Conservation (phyloP, 2,797 vertebrate genomes). For the Podarcis siculus region DNA sequence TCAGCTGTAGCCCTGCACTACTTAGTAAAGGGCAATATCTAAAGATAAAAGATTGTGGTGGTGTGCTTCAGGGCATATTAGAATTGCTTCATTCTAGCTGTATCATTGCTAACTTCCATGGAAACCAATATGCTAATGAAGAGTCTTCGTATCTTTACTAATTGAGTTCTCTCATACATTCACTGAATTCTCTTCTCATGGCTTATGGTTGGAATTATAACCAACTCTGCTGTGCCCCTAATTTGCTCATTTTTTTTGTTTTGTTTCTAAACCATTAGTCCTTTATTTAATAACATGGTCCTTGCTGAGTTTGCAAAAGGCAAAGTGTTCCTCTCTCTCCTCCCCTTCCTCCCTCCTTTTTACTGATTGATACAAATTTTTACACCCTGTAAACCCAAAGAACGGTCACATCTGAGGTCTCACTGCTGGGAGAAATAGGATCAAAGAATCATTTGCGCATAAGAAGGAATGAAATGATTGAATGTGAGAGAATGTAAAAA, state of each 20-base stretch:
- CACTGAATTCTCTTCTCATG: neutral
- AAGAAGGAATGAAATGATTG: neutral
- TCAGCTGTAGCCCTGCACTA: neutral
- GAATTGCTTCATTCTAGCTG: neutral
- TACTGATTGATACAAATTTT: neutral
- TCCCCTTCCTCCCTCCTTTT: neutral
- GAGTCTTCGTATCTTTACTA: neutral
- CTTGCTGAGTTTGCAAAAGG: conserved; percentile 1
- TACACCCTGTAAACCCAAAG: neutral
- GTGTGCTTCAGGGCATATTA: neutral
- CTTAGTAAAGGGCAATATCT: neutral
- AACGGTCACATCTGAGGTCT: neutral
- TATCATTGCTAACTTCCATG: neutral
- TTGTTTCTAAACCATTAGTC: neutral
- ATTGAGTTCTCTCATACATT: neutral
- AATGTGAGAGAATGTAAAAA: neutral
- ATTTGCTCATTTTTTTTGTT: neutral
- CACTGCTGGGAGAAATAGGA: neutral
- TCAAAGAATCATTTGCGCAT: neutral
- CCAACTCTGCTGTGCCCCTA: neutral
- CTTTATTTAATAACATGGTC: conserved; percentile 4
- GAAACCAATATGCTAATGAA: conserved; percentile 19
- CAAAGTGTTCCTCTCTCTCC: neutral
- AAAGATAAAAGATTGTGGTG: neutral
- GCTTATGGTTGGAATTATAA: neutral